Conservation (phyloP, 2,113 vertebrate species). For the Spea multiplicata region DNA sequence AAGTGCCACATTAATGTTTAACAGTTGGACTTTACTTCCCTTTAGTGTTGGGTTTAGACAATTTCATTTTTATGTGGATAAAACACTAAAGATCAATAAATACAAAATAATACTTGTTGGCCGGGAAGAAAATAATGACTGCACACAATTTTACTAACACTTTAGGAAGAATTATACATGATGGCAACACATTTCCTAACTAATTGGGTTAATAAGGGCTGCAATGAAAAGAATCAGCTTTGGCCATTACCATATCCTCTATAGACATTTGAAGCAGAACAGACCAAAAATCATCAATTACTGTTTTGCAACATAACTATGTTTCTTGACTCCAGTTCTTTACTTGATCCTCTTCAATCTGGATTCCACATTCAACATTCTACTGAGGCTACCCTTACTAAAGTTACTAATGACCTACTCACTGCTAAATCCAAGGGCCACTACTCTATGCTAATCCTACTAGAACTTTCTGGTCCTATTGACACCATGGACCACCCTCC, state of each 20-base stretch:
- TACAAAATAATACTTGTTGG: constrained; percentile 6
- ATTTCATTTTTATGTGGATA: constrained; percentile 15
- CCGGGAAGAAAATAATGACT: not conserved
- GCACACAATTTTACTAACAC: constrained; percentile 3
- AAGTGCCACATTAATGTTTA: constrained; percentile 12
- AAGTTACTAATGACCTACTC: no score
- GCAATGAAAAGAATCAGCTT: not conserved
- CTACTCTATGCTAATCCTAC: no score
- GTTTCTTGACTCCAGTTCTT: no score
- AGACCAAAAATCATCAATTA: not conserved
- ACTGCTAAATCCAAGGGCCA: no score
- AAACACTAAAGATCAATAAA: constrained; percentile 29
- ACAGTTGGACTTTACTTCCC: constrained; percentile 3
- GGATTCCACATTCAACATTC: no score
- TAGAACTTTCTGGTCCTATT: no score
- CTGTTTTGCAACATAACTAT: not conserved
- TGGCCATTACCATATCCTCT: not conserved
- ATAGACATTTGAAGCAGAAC: not conserved
- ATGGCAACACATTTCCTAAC: not conserved
- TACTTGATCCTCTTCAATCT: no score
- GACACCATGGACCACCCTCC: no score
- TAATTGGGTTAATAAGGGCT: constrained; percentile 9
- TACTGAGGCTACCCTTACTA: no score
- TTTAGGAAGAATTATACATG: constrained; percentile 10
- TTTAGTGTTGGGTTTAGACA: constrained; percentile 8